Percentiles rank a stretch among this genome's conserved stretches.
Evolutionary conservation across 2,888 invertebrate genomes (phyloP).

Genomic region (Agrotis ipsilon): DNA sequence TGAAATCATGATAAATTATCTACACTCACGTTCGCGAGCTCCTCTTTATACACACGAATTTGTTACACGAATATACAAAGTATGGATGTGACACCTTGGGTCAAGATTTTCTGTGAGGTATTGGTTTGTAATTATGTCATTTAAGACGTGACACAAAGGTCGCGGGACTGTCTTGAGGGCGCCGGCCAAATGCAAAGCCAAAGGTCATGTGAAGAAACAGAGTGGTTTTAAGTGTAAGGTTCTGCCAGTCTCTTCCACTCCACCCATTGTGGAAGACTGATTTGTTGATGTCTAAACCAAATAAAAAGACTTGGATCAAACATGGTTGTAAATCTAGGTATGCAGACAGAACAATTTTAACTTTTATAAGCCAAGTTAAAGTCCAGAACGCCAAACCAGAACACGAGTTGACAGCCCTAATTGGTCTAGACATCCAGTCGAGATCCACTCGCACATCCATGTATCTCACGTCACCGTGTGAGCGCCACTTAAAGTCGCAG

Average conservation of each 20-base stretch:
- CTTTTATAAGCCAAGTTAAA: not conserved
- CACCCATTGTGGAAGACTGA: no score
- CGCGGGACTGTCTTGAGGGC: no score
- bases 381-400: not conserved
- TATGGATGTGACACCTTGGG: conserved; percentile 71
- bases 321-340: no score
- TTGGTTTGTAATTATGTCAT: not conserved
- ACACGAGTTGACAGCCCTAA: conserved; percentile 28
- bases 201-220: no score
- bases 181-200: no score
- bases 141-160: not conserved
- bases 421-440: conserved; percentile 39
- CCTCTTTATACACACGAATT: conserved; percentile 77
- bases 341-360: not conserved
- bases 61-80: conserved; percentile 49
- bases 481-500: conserved; percentile 91
- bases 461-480: conserved; percentile 83
- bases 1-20: conserved; percentile 91
- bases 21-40: conserved; percentile 84
- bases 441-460: conserved; percentile 75
- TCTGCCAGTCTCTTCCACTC: no score
- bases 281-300: no score
- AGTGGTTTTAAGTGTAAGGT: no score
- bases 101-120: not conserved
- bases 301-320: no score